phyloP scores from a whole-genome alignment of 2,797 vertebrate species.

The Esox lucius region DNA sequence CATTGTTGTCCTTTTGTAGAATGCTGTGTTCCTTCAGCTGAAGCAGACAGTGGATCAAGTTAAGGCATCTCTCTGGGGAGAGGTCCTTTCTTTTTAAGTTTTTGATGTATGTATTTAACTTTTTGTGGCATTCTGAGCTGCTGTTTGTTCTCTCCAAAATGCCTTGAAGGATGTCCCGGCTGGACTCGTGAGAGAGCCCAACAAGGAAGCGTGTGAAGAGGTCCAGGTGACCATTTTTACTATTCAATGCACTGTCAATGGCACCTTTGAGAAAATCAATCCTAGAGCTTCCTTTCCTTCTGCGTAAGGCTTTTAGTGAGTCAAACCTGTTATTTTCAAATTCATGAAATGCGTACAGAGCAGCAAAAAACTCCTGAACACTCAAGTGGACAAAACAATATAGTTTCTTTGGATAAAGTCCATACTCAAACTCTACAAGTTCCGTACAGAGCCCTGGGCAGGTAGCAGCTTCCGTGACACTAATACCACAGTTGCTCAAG shows the following conservation, averaged over 20 bases:
- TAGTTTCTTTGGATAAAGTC: neutral
- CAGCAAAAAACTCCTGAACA: slow-evolving; percentile 30
- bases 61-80: slow-evolving; percentile 10
- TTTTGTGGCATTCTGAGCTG: neutral
- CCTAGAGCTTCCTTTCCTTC: neutral
- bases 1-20: neutral
- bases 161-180: neutral
- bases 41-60: slow-evolving; percentile 12
- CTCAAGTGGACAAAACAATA: slow-evolving; percentile 23
- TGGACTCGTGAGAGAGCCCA: slow-evolving; percentile 8
- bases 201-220: slow-evolving; percentile 18
- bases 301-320: neutral
- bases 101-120: slow-evolving; percentile 9
- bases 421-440: neutral
- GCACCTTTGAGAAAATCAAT: neutral
- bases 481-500: neutral
- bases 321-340: neutral
- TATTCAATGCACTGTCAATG: neutral
- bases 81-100: neutral
- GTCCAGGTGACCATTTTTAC: slow-evolving; percentile 22
- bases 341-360: slow-evolving; percentile 7
- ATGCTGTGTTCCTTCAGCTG: slow-evolving; percentile 1
- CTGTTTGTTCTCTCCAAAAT: neutral
- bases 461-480: neutral
- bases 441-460: slow-evolving; percentile 19